Evolutionary conservation across 2,888 invertebrate genomes (phyloP).

Genomic region (Agonopterix subpropinquella): DNA sequence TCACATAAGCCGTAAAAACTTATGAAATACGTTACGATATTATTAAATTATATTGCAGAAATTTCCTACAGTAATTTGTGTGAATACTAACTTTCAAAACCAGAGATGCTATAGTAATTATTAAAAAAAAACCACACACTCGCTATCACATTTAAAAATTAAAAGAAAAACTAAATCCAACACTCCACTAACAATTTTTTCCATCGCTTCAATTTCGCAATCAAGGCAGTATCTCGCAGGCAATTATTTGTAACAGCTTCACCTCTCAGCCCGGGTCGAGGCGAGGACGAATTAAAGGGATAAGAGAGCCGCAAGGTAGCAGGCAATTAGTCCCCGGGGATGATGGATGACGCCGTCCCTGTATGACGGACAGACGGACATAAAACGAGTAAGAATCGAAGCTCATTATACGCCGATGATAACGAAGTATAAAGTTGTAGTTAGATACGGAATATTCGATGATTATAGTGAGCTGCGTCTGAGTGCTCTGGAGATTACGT

Average conservation of each 20-base stretch:
- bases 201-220: constrained; percentile 43
- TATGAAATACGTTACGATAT: no score
- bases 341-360: constrained; percentile 67
- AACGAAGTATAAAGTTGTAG: constrained; percentile 64
- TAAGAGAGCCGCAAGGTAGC: constrained; percentile 69
- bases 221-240: constrained; percentile 47
- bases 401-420: constrained; percentile 72
- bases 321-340: constrained; percentile 67
- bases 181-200: no score
- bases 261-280: constrained; percentile 48
- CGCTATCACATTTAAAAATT: no score
- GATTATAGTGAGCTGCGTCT: constrained; percentile 38
- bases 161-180: no score
- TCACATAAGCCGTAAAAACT: no score
- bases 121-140: no score
- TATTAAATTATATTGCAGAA: no score
- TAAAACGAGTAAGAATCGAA: constrained; percentile 59
- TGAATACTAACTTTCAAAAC: no score
- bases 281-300: constrained; percentile 64
- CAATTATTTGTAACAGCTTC: constrained; percentile 55
- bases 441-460: constrained; percentile 60
- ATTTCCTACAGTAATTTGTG: no score
- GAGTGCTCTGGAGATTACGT: constrained; percentile 37
- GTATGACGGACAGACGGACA: constrained; percentile 47
- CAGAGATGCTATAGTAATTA: no score